Base-by-base conservation (phyloP, 1,140 invertebrate species). In the Mesaphorura yosii region DNA sequence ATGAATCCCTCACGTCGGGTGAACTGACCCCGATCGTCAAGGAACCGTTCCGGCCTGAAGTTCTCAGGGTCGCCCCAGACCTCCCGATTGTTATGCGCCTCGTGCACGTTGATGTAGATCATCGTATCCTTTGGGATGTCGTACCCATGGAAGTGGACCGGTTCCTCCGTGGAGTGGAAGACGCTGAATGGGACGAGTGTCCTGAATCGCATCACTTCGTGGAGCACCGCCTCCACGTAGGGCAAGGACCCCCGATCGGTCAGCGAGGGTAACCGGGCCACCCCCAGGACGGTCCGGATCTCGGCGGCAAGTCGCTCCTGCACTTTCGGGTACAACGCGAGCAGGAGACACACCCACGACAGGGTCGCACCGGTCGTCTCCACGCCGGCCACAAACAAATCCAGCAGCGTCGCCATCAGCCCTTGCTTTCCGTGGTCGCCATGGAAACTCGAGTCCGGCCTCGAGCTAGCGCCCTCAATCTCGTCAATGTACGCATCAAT, bases 291-390 rank as follows among this genome's bases (percentile, higher is more conserved):
- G 55, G 69, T 66, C 64, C 89, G 86, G 53, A 91, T 80, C 73
- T 91, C 86, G 44, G 77, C 73, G 53, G 84, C 83, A 0, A 83
- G 82, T 67, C 80, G 82, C 48, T 71, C 75, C 64, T 90, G 87
- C 5, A 46, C 44, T 20, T 27, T 7, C 19, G 23, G 10, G 29
- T 7, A 25, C 7, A 7, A 7, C 5, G 44, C 7, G 20, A 46
- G 25, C 14, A 27, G 29, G 10, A 46, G 23, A 25, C 12, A 46
- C 14, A 46, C 29, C 44, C 44, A 46, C 15, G 44, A 46, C 44
- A 46, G 25, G 10, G 44, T 46, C 20, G 44, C 29, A 25, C 44
- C 29, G n/a, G 44, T 46, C 10, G 44, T 46, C 29, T 46, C 44
- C 25, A 23, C 29, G 15, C 44, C 44, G 23, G 44, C 44, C 12